Conservation (phyloP, 2,113 vertebrate genomes). For the Mastomys coucha region DNA sequence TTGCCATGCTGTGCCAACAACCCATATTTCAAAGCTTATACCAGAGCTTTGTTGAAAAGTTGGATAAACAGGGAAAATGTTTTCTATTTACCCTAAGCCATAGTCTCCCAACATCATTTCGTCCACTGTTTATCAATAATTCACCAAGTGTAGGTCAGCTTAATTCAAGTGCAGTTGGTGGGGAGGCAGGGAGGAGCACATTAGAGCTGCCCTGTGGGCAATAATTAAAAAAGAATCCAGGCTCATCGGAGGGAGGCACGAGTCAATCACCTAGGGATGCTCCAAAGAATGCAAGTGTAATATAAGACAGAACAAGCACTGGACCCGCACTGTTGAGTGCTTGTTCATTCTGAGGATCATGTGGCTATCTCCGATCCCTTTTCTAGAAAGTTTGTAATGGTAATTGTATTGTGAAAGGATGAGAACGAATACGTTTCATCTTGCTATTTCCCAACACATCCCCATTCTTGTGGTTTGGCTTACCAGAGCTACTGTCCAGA, state of each 20-base stretch:
- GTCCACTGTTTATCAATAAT: conserved; percentile 68
- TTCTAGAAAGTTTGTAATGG: conserved; percentile 70
- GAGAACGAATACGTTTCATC: conserved; percentile 68
- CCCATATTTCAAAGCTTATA: accelerated
- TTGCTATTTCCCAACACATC: conserved; percentile 81
- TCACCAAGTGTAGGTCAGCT: conserved; percentile 71
- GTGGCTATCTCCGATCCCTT: conserved; percentile 70
- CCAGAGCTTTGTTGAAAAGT: background rate
- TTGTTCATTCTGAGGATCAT: conserved; percentile 61
- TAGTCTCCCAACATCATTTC: conserved; percentile 61
- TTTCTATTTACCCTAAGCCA: background rate
- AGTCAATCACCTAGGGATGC: conserved; percentile 70
- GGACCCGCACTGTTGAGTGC: conserved; percentile 66
- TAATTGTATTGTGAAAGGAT: conserved; percentile 64
- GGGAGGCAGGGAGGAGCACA: conserved; percentile 49
- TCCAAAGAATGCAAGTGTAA: conserved; percentile 67
- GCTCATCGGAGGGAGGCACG: conserved; percentile 18
- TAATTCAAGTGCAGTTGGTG: conserved; percentile 58
- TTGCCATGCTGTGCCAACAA: accelerated
- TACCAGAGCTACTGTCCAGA: conserved; percentile 78
- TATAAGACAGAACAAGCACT: conserved; percentile 47
- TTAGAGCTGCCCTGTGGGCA: conserved; percentile 65
- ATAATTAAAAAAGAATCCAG: conserved; percentile 77
- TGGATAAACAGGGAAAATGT: background rate
- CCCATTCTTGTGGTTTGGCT: conserved; percentile 82